Evolutionary conservation across 2,113 vertebrate species (phyloP).

Genomic region (Oriolus oriolus): DNA sequence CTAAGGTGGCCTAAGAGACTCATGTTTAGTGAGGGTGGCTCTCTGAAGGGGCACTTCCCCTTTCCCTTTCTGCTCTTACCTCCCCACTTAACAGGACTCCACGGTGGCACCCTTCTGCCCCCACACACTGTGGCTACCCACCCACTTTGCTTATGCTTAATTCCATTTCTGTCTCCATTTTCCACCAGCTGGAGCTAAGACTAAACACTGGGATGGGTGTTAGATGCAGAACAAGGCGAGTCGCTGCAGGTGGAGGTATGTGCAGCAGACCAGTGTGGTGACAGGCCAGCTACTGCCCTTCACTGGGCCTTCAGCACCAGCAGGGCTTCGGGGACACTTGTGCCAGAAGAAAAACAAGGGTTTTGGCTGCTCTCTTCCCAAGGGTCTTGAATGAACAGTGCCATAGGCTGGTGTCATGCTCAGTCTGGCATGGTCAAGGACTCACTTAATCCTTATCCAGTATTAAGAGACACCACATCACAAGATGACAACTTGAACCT

Average conservation of each 20-base stretch:
- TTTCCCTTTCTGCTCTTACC: neutral
- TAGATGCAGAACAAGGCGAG: neutral
- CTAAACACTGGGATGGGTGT: neutral
- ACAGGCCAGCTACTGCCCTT: neutral
- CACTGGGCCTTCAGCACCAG: neutral
- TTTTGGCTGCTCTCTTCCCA: neutral
- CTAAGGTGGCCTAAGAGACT: neutral
- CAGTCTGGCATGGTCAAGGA: neutral
- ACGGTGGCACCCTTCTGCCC: neutral
- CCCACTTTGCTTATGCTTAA: neutral
- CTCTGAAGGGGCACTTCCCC: neutral
- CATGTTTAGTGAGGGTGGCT: neutral
- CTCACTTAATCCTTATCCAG: neutral
- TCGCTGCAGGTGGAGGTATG: fast-evolving
- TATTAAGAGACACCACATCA: neutral
- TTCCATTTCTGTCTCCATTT: neutral
- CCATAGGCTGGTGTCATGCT: neutral
- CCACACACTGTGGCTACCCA: no score
- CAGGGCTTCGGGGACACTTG: fast-evolving
- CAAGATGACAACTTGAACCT: neutral
- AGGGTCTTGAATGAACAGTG: neutral
- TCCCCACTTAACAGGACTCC: neutral
- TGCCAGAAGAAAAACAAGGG: neutral
- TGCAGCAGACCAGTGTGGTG: neutral
- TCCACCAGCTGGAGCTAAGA: neutral